These are phyloP conservation scores for Holothuria leucospilota DNA, from an alignment of 53 echinoderm and acorn worm species.

Conservation along the genomic window DNA sequence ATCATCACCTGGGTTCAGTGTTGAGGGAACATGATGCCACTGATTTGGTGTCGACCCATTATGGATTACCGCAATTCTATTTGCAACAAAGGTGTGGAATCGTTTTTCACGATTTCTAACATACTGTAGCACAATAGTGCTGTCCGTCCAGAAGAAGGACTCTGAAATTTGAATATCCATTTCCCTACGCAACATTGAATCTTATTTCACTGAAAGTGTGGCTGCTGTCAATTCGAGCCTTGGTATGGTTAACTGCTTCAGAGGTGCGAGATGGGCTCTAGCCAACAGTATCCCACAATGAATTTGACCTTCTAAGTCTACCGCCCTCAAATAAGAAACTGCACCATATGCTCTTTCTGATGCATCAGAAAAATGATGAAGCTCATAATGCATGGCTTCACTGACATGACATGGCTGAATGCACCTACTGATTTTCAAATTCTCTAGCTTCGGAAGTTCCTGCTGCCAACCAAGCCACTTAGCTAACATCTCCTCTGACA, in stretches of 20 bases:
- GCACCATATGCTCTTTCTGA: conserved; percentile 59
- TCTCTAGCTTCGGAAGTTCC: conserved; percentile 64
- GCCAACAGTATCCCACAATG: conserved; percentile 38
- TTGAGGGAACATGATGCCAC: conserved; percentile 60
- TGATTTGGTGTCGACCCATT: conserved; percentile 51
- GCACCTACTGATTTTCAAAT: conserved; percentile 66
- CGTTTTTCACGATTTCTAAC: conserved; percentile 50
- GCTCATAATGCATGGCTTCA: conserved; percentile 38
- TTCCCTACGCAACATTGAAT: conserved; percentile 43
- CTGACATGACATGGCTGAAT: conserved; percentile 52
- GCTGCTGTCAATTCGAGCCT: conserved; percentile 64
- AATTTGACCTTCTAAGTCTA: conserved; percentile 11
- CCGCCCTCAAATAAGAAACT: conserved; percentile 44
- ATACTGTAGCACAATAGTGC: conserved; percentile 61
- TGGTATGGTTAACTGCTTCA: conserved; percentile 52
- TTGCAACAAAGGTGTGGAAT: conserved; percentile 72
- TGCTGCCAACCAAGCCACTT: conserved; percentile 57
- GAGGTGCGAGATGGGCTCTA: conserved; percentile 39
- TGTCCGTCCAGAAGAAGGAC: conserved; percentile 60
- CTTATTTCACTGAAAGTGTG: conserved; percentile 51
- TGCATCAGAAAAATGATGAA: conserved; percentile 77
- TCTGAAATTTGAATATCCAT: conserved; percentile 49
- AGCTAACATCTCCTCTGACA: conserved; percentile 15
- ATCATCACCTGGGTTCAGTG: conserved; percentile 73
- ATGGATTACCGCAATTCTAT: conserved; percentile 56